Evolutionary conservation across 1,140 invertebrate species (phyloP).

Genomic region (Cecropterus lyciades): DNA sequence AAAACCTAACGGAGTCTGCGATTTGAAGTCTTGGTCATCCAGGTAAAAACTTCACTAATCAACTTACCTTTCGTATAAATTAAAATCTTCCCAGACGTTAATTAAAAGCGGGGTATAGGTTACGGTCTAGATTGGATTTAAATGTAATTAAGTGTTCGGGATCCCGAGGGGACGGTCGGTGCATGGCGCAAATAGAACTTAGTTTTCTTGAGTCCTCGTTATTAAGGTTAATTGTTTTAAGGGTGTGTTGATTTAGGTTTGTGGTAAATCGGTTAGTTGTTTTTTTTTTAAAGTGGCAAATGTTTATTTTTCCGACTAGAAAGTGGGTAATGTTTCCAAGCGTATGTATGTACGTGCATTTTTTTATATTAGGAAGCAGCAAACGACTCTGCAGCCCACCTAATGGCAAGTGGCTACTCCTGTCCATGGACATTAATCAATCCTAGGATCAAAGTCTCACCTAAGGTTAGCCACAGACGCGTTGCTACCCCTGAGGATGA

Average conservation of each 20-base stretch:
- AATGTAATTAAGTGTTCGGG: conserved; percentile 16
- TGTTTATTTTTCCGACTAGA: too few species aligned
- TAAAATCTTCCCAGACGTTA: conserved; percentile 14
- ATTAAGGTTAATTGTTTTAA: conserved; percentile 23
- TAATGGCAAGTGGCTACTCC: too few species aligned
- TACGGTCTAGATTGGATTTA: conserved; percentile 20
- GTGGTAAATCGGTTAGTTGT: neutral
- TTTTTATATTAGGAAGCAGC: too few species aligned
- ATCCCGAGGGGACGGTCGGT: neutral
- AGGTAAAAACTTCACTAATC: neutral
- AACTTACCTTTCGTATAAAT: neutral
- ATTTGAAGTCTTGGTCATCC: neutral
- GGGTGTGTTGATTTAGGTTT: neutral
- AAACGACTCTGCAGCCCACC: too few species aligned
- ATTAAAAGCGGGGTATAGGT: conserved; percentile 7
- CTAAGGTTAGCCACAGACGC: too few species aligned
- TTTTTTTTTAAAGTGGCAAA: neutral
- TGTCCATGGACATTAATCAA: too few species aligned
- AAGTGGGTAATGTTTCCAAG: too few species aligned
- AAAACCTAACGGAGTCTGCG: too few species aligned
- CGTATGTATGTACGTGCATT: too few species aligned
- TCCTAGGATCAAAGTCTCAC: too few species aligned
- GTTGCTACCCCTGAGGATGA: too few species aligned
- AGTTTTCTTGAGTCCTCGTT: conserved; percentile 21
- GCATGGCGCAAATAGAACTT: neutral